Base-by-base conservation (phyloP, 2,888 invertebrate genomes). In the Pardosa pseudoannulata region DNA sequence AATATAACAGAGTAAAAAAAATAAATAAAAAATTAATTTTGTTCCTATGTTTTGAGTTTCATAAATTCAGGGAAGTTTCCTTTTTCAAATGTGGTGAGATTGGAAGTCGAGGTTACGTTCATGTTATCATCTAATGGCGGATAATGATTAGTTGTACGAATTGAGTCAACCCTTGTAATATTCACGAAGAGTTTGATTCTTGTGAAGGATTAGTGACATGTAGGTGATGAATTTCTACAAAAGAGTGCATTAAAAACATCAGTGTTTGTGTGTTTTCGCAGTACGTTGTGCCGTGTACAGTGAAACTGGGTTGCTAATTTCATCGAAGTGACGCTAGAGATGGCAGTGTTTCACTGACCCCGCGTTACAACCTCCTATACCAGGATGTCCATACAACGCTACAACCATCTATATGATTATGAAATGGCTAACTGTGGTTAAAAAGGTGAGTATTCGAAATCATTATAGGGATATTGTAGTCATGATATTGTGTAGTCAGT, bases 291-390 rank as follows among this genome's bases (percentile, higher is more conserved):
- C n/a, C 23, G 16, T 27, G 16, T 62, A 16, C 29, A 16, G 6
- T 32, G 56, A 71, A 76, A 82, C 23, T 64, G 32, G 41, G 62
- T 64, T 64, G 70, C 32, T 64, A 50, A 46, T 64, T 76, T 76
- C 73, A 7, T n/a, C 23, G 19, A 68, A 76, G 73, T 65, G 76
- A 82, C 82, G 82, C 76, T 76, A 74, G 70, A 46, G 70, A 76
- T 76, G 76, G 76, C 82, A 62, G 71, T 76, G 76, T 82, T 82
- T 82, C 82, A 82, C 68, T 82, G 76, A 82, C 76, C 82, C 76
- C 71, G 71, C 65, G 71, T 46, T 50, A 36, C 80, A 64, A 23
- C 71, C 32, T 62, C 70, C 56, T 41, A 32, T 75, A 67, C 68
- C 56, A 75, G 70, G 70, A 81, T 71, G 71, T 76, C 31, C 29